Evolutionary conservation across 2,113 vertebrate species (phyloP), one percentile per base, ranked within the genome.

Genomic region (Salvelinus alpinus): DNA sequence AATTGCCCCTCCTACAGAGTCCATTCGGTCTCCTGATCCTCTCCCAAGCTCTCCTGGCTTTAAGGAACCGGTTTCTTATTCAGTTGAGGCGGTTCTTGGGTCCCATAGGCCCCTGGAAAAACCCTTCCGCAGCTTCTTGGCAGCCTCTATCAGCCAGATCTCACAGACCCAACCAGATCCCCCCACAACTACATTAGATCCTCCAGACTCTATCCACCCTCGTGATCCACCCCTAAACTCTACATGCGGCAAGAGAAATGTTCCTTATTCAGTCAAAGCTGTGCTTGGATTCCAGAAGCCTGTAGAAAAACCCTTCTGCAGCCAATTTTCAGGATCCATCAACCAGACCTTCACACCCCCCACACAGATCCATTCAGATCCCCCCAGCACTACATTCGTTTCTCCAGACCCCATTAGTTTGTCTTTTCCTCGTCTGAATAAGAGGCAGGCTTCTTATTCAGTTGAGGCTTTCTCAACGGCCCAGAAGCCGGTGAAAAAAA

Each of bases 81-180:
- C 90, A 2, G 89, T 90, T 3, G 89, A 90, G 75, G 89, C 88
- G 0, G 64, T 92, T 48, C 88, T 90, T 3, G 86, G 87, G 77
- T 78, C 82, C 44, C 80, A 82, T 67, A 68, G 11, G 31, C 65
- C 31, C 18, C 29, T 20, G 27, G 27, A 38, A 3, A 79, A 80
- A 82, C 80, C 80, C 2, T 84, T 87, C 70, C 24, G 47, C 1
- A 38, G 12, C 69, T 77, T 85, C 24, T 82, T 22, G 24, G 65
- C 76, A 22, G 24, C 70, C 51, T 38, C 70, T 22, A 2, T 3
- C 66, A 71, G 34, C 25, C 44, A 85, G 57, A 14, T 57, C 75
- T 38, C 54, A 82, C 13, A 1, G 2, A 60, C 59, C 59, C 59
- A 60, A n/a, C 59, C 59, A 8, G 59, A 60, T 18, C 77, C 86